Percentiles rank a stretch among this genome's conserved stretches.
These are phyloP conservation scores for Bradypus variegatus DNA, from an alignment of 2,797 vertebrate species.

Conservation along the genomic window DNA sequence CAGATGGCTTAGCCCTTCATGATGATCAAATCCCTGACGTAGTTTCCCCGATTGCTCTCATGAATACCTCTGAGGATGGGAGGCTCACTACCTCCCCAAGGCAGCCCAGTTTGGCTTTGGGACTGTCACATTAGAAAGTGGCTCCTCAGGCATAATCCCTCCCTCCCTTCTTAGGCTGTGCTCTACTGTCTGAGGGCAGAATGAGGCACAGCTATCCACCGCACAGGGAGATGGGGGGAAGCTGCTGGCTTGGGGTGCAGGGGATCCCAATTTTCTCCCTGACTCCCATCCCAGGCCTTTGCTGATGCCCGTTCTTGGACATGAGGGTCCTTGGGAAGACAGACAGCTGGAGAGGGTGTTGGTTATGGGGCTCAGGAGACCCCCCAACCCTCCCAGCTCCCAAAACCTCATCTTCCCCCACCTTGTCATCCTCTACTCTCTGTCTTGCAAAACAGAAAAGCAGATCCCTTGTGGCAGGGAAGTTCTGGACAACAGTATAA, in stretches of 20 bases:
- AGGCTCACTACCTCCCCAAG: neutral
- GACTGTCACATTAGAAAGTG: neutral
- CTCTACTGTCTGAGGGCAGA: neutral
- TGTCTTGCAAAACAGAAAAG: neutral
- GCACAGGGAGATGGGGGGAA: neutral
- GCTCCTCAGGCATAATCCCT: neutral
- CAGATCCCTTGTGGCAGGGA: neutral
- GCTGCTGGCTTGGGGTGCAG: neutral
- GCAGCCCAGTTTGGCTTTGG: neutral
- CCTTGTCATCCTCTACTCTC: neutral
- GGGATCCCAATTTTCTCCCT: neutral
- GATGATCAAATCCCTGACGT: neutral
- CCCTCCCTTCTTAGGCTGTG: fast-evolving
- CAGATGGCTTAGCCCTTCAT: fast-evolving
- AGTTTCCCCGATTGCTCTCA: neutral
- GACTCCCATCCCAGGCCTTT: neutral
- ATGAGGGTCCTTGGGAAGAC: neutral
- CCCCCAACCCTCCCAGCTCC: neutral
- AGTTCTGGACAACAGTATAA: neutral
- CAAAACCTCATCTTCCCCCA: no score
- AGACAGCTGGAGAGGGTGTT: neutral
- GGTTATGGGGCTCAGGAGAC: neutral
- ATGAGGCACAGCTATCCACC: neutral
- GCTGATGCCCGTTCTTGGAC: neutral
- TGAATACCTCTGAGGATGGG: neutral